These are phyloP conservation scores for Noctua janthe DNA, from an alignment of 2,888 invertebrate genomes.

Conservation along the genomic window DNA sequence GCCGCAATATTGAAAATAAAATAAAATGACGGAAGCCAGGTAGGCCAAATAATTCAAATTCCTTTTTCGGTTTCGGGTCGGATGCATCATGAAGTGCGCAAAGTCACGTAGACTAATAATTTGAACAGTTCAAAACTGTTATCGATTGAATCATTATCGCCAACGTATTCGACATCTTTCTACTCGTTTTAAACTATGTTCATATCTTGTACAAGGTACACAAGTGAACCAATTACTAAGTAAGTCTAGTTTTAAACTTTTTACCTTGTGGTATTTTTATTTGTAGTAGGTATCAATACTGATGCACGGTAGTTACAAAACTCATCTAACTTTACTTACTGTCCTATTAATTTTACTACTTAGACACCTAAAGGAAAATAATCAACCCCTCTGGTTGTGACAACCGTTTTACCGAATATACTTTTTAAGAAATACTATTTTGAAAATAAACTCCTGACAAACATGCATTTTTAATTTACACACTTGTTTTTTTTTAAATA, in stretches of 20 bases:
- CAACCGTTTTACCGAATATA: conserved; percentile 31
- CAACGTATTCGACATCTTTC: conserved; percentile 14
- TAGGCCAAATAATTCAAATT: background rate
- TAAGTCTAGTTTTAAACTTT: conserved; percentile 54
- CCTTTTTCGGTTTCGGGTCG: background rate
- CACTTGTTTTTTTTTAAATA: background rate
- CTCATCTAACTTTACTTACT: background rate
- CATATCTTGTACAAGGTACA: conserved; percentile 68
- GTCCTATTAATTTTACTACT: conserved; percentile 13
- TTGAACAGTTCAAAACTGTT: conserved; percentile 20
- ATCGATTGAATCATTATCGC: background rate
- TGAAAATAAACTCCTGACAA: conserved; percentile 51
- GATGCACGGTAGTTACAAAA: conserved; percentile 24
- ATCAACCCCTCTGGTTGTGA: conserved; percentile 57
- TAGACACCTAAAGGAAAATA: background rate
- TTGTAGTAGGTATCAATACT: background rate
- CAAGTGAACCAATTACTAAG: conserved; percentile 65
- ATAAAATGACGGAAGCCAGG: background rate
- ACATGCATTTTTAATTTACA: conserved; percentile 11
- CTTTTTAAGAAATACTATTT: conserved; percentile 44
- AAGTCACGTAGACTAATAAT: background rate
- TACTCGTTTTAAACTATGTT: conserved; percentile 22
- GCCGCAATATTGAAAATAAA: too few species aligned
- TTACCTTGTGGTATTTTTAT: conserved; percentile 27
- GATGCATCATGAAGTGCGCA: background rate